A percentile compares a stretch with the other conserved stretches of the same genome.
Evolutionary conservation across 2,797 vertebrate species (phyloP).

Genomic region (Anguilla megastoma): DNA sequence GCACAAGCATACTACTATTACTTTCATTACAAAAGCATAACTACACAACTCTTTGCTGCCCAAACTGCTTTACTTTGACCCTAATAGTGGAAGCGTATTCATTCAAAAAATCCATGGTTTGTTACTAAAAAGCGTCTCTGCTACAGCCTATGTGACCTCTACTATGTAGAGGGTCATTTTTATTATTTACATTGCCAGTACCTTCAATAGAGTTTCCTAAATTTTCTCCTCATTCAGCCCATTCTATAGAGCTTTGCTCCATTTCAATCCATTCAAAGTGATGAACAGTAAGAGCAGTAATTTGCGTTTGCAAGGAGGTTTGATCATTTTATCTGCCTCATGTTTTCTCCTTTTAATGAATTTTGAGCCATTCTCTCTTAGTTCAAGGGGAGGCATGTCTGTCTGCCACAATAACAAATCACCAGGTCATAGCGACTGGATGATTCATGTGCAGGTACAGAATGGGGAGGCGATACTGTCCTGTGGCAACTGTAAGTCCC

Average conservation of each 20-base stretch:
- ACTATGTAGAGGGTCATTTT: neutral
- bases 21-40: neutral
- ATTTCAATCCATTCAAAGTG: neutral
- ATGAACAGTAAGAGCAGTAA: neutral
- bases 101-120: neutral
- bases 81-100: no score
- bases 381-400: neutral
- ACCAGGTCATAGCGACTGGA: neutral
- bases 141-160: neutral
- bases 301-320: neutral
- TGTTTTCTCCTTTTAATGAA: neutral
- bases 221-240: neutral
- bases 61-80: no score
- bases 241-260: neutral
- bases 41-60: neutral
- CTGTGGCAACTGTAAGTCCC: neutral
- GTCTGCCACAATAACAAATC: neutral
- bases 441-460: neutral
- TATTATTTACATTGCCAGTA: neutral
- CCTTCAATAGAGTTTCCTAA: neutral
- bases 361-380: neutral
- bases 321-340: neutral
- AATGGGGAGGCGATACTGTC: neutral
- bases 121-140: neutral
- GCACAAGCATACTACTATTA: neutral